Base-by-base conservation (phyloP, 2,888 invertebrate species). In the Xestoiulus laeticollis region DNA sequence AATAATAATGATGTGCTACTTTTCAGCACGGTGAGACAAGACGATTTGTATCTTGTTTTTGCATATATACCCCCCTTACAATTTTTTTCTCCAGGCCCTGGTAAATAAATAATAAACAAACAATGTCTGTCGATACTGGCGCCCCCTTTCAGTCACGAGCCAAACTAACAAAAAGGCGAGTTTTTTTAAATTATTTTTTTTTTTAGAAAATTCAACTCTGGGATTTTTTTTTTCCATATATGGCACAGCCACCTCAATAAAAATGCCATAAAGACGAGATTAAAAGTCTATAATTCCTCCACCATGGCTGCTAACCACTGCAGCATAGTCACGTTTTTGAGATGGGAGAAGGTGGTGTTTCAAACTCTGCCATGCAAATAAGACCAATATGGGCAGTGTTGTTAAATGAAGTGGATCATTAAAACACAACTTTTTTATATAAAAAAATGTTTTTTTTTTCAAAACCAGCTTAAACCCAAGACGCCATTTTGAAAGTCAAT, bases 1-100 rank as follows among this genome's bases (percentile, higher is more conserved):
- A 68, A 68, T 68, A 59, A 59, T 59, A 68, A 68, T 68, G 68
- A 68, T 68, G 68, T 68, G 68, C 68, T 68, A 68, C 68, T 68
- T 68, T 68, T 68, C 68, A 68, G 68, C 68, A 68, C 19, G 68
- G 26, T 68, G 68, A 68, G 68, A 68, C 68, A 68, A 26, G 68
- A 68, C 68, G 68, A 68, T 68, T 68, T 68, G 68, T 68, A 68
- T 68, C 68, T 68, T 26, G 68, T 68, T 68, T n/a, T 26, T 19
- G 68, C 26, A 68, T 68, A 26, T n/a, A n/a, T n/a, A n/a, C n/a
- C n/a, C 5, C 68, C 68, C 68, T 22, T 68, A 0, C 68, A 26
- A 19, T 68, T 59, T 6, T n/a, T 59, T 59, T 68, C 26, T 68
- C 26, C 26, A 8, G 26, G 22, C 68, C 19, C 4, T 1, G 43